Base-by-base conservation (phyloP, 2,888 invertebrate genomes). In the Peribatodes rhomboidaria region DNA sequence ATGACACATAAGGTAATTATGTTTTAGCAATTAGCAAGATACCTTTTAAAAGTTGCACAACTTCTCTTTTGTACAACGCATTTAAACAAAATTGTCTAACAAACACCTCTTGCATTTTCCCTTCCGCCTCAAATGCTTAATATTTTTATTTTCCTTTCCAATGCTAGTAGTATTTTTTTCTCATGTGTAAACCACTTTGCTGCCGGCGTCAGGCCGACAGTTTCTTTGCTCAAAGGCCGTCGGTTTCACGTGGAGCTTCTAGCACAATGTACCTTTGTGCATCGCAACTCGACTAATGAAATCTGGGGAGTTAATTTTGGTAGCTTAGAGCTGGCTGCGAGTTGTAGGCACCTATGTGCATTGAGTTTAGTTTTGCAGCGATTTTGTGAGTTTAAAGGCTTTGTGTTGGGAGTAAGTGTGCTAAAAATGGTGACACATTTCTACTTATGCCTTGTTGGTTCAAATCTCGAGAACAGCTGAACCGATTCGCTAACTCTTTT, bases 191-290 rank as follows among this genome's bases (percentile, higher is more conserved):
- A 80, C 77, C 81, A 84, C 90, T 89, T 90, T 88, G 88, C 81
- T 82, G 86, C 80, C 80, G 73, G 77, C 69, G 72, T 68, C 85
- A 82, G 81, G 79, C 79, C 75, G 75, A 76, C 79, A 74, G 75
- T 84, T 88, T 88, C 89, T 87, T 88, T 88, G 81, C 78, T 82
- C 87, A 88, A 87, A 88, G 82, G 78, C 75, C 74, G 83, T 83
- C 84, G 74, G 70, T 65, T 69, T 72, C 85, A 85, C 78, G 79
- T 79, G 78, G 76, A 71, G 72, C 66, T 65, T 72, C 69, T 65
- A 65, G 69, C 63, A 74, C 57, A 68, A 61, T 63, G 66, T 69
- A 76, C 79, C 85, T 86, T 84, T 86, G 82, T 82, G 80, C 78
- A 79, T 78, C 65, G 70, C 69, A n/a, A 72, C 70, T 59, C 53